Base-by-base conservation (phyloP, 2,888 invertebrate species). In the Cosmorhoe ocellata region DNA sequence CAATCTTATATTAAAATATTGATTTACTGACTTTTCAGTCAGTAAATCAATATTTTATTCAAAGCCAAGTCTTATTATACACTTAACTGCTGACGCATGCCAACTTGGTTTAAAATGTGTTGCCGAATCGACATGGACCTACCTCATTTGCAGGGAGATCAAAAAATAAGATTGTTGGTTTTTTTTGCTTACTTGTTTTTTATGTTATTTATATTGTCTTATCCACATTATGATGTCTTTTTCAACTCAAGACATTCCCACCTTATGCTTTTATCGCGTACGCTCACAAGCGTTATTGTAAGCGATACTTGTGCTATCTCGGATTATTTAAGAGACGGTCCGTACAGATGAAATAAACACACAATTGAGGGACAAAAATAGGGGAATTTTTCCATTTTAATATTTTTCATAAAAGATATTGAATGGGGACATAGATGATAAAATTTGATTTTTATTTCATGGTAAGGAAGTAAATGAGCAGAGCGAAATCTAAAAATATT, bases 221-320 rank as follows among this genome's bases (percentile, higher is more conserved):
- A 63, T 81, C 85, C 74, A 67, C 28, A 59, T 12, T 52, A 62
- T 59, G 55, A 36, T 13, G 32, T 10, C 14, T 46, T 59, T 60
- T 52, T 46, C 66, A 60, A 51, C 56, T 43, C 54, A 58, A 54
- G 64, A 68, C 64, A 74, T 70, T 78, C 76, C 78, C 76, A 84
- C 85, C 84, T 81, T 78, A 75, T 74, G 83, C 80, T 84, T 86
- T 83, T 86, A 85, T 86, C 83, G 79, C 59, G 56, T 64, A 57
- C 64, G 63, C 54, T 65, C 69, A 61, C 70, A 64, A 70, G 66
- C 76, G 81, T 83, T 81, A 83, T 83, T 80, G 84, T 85, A 75
- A 78, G 75, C 74, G 81, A 81, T 82, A 76, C 78, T 67, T 53
- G 65, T 75, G 78, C 80, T 84, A 84, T 84, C 85, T 78, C 63